These are phyloP conservation scores for Lagopus leucura DNA, from an alignment of 2,113 vertebrate genomes.

Conservation along the genomic window DNA sequence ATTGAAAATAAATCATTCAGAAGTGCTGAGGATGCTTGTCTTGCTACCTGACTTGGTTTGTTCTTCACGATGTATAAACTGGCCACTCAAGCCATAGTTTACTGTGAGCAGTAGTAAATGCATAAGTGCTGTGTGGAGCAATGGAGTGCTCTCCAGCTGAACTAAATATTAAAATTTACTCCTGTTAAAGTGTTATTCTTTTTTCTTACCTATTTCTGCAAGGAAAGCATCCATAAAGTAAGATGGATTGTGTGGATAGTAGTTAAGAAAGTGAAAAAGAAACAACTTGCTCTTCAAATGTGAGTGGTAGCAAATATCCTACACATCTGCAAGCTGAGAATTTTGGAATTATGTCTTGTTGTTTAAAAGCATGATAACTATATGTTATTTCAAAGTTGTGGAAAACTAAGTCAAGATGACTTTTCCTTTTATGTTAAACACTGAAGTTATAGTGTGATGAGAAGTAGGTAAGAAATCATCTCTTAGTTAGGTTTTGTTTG, in stretches of 20 bases:
- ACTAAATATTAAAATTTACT: background rate
- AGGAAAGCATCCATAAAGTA: background rate
- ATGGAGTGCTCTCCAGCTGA: background rate
- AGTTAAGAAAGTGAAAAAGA: background rate
- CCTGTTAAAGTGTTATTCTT: background rate
- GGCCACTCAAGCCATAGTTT: background rate
- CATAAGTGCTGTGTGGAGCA: background rate
- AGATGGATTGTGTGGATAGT: fast-evolving
- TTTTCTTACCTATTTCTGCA: background rate
- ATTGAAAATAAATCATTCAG: background rate
- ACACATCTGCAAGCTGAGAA: background rate
- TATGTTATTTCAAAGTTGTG: background rate
- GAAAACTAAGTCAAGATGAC: background rate
- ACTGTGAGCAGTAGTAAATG: background rate
- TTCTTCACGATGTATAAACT: background rate
- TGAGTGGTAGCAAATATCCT: background rate
- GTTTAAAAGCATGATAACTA: background rate
- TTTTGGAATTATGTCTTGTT: background rate
- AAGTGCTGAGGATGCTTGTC: background rate
- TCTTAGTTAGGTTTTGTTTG: background rate
- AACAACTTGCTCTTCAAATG: background rate
- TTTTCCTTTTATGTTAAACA: background rate
- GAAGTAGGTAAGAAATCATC: background rate
- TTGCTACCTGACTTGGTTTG: background rate
- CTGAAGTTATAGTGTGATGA: background rate